Conservation (phyloP, 35 echinoderm and acorn worm genomes). For the Apostichopus californicus region DNA sequence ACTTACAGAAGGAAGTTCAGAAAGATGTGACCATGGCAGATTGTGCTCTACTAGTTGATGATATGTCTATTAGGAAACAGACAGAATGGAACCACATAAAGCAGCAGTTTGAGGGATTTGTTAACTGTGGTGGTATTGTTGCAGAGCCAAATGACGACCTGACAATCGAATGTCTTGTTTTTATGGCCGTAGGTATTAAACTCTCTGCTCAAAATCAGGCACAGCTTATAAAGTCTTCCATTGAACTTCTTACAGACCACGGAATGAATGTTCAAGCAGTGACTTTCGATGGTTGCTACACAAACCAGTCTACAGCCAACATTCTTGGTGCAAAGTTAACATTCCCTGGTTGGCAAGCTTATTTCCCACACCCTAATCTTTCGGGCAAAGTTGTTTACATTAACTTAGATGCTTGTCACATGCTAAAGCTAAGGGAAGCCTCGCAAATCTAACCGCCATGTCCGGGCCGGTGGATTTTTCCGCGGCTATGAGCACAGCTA, state of each 20-base stretch:
- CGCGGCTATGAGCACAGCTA: too few species aligned
- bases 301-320: slow-evolving; percentile 8
- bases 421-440: slow-evolving; percentile 16
- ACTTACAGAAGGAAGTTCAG: background rate
- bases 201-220: slow-evolving; percentile 19
- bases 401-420: slow-evolving; percentile 48
- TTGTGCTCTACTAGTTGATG: background rate
- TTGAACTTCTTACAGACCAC: background rate
- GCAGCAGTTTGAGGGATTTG: background rate
- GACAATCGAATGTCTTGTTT: background rate
- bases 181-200: background rate
- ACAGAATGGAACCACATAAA: background rate
- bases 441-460: too few species aligned
- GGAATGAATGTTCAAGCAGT: slow-evolving; percentile 5
- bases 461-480: too few species aligned
- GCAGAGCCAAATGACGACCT: background rate
- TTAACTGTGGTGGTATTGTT: background rate
- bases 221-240: background rate
- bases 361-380: background rate
- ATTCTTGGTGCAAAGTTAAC: slow-evolving; percentile 15
- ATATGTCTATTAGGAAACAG: background rate
- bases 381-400: background rate
- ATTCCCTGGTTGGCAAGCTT: background rate
- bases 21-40: background rate
- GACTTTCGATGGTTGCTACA: slow-evolving; percentile 26